Evolutionary conservation across 37 sponge, comb jelly and placozoan species (phyloP), one percentile per base, ranked within the genome.

Genomic region (Eunapius fragilis): DNA sequence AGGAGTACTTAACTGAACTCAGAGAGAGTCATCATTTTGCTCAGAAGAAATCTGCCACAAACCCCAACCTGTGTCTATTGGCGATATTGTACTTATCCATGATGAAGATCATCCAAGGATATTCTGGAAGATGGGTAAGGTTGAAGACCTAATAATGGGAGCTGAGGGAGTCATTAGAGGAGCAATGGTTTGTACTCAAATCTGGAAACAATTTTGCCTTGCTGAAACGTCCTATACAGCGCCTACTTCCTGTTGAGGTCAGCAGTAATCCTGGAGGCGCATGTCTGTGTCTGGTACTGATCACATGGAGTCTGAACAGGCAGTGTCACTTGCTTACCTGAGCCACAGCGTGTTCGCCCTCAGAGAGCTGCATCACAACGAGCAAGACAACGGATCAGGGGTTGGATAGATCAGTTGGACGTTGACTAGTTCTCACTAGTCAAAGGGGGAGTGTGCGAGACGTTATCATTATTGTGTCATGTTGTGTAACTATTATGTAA

Each of bases 71-170:
- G 30, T 83, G 30, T 27, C 48, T 19, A 26, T 27, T 33, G 77
- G 85, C 22, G 85, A 85, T 34, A 27, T 76, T 77, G 69, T 85
- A 23, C 49, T 85, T 26, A 77, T 84, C 26, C 68, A 84, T 23
- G 75, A 45, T 2, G 68, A 41, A 58, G 28, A 58, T 58, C 85
- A 76, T 11, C 85, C 77, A 27, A 76, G 86, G 45, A 70, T 77
- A 32, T 85, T 71, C 37, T 86, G 87, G 87, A 86, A 86, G 80
- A 6, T 80, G 35, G 87, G 74, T 25, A 45, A 50, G 27, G 80
- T 86, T 31, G 31, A 69, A 33, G 70, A 71, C 32, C 45, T 76
- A 27, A 67, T 78, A 9, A 72, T 2, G 19, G 87, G 87, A 35
- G 37, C 28, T 24, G 87, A 78, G 78, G 87, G 80, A 17, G 25